phyloP scores from a whole-genome alignment of 2,888 invertebrate genomes.

The Pyrrhosoma nymphula region DNA sequence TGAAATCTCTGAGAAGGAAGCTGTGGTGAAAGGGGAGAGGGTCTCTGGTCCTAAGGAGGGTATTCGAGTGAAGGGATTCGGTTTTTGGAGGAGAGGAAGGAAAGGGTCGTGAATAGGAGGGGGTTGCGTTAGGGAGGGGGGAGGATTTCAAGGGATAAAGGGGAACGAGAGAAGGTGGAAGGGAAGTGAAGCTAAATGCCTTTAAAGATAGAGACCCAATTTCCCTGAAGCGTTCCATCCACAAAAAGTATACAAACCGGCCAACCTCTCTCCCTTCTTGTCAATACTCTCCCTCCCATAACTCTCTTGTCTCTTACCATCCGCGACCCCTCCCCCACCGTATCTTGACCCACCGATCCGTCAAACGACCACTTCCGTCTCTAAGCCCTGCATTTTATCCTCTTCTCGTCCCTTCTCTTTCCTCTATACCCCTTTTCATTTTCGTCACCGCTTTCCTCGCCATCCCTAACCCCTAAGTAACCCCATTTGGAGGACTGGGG shows the following conservation, averaged over 20 bases:
- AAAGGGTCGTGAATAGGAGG: background rate
- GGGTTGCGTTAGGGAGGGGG: background rate
- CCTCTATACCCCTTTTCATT: background rate
- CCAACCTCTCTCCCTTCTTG: background rate
- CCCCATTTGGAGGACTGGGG: too few relatives aligned
- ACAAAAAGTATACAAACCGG: conserved; percentile 22
- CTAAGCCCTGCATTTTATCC: background rate
- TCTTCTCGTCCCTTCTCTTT: background rate
- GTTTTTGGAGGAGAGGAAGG: background rate
- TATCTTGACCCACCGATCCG: background rate
- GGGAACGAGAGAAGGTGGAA: background rate
- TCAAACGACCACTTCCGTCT: background rate
- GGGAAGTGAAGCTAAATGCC: background rate
- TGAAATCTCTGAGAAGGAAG: background rate
- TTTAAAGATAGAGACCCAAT: conserved; percentile 54
- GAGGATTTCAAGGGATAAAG: background rate
- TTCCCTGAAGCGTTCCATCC: conserved; percentile 22
- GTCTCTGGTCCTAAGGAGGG: background rate
- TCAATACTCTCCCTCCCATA: conserved; percentile 7
- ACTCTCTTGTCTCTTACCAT: too few relatives aligned
- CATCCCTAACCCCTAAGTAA: too few relatives aligned
- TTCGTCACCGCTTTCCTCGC: too few relatives aligned
- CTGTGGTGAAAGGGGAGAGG: background rate
- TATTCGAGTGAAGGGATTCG: background rate
- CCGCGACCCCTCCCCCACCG: background rate